These are phyloP conservation scores for Brienomyrus brachyistius DNA, from an alignment of 2,113 vertebrate genomes.

Conservation along the genomic window DNA sequence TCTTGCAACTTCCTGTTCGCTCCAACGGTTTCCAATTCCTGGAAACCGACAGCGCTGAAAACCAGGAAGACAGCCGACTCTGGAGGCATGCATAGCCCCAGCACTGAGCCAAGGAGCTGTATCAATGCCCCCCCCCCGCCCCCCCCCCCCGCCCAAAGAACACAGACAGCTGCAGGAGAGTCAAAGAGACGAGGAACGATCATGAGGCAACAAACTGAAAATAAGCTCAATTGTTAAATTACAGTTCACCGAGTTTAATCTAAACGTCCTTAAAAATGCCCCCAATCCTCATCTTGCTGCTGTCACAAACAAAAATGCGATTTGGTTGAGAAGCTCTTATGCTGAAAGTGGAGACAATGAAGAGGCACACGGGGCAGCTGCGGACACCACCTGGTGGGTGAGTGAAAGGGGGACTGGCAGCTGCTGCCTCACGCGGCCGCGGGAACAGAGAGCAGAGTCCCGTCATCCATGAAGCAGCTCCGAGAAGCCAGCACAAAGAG, in stretches of 20 bases:
- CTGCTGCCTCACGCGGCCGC: background rate
- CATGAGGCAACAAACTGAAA: background rate
- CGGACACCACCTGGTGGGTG: conserved; percentile 28
- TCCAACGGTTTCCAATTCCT: background rate
- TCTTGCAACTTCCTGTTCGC: conserved; percentile 15
- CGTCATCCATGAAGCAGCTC: background rate
- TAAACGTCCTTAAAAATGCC: background rate
- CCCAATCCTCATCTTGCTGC: background rate
- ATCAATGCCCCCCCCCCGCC: background rate
- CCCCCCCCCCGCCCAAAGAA: background rate
- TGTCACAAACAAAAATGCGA: background rate
- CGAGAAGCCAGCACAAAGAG: background rate
- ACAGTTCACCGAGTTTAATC: too few relatives aligned
- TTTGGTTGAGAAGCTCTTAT: background rate
- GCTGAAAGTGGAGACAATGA: background rate
- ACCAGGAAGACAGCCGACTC: conserved; percentile 17
- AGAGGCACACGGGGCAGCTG: conserved; percentile 23
- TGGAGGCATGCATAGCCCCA: background rate
- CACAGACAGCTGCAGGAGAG: background rate
- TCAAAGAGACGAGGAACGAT: background rate
- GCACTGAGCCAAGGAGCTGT: background rate
- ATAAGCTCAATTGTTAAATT: too few relatives aligned
- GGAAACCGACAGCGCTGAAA: background rate
- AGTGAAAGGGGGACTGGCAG: conserved; percentile 12
- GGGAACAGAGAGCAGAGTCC: background rate